Conservation (phyloP, 2,888 invertebrate genomes). For the Netelia melanura region DNA sequence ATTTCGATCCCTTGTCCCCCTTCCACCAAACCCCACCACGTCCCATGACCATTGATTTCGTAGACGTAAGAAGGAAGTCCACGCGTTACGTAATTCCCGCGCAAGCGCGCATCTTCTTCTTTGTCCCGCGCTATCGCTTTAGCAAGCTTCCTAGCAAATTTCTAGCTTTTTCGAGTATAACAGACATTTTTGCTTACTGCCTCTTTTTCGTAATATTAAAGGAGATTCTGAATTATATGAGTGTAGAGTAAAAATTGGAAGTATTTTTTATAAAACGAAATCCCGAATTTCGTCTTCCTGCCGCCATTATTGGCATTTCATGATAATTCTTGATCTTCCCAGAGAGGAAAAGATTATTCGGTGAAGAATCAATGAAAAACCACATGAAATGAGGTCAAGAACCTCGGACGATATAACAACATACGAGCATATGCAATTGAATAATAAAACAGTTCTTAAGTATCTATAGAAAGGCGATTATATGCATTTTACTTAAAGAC, state of each 20-base stretch:
- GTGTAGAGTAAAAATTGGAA: not conserved
- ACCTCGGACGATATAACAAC: conserved; percentile 3
- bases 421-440: not conserved
- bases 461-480: not conserved
- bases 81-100: conserved; percentile 60
- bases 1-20: conserved; percentile 66
- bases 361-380: conserved; percentile 20
- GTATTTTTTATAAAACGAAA: not conserved
- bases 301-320: not conserved
- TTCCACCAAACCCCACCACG: conserved; percentile 44
- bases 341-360: not conserved
- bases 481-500: conserved; percentile 10
- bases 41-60: conserved; percentile 66
- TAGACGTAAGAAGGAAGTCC: not conserved
- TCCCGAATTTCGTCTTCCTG: not conserved
- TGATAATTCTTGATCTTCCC: not conserved
- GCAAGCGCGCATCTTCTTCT: conserved; percentile 55
- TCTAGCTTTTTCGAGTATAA: not conserved
- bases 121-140: conserved; percentile 17
- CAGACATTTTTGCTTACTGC: not conserved
- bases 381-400: conserved; percentile 1
- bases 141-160: not conserved
- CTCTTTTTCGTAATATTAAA: not conserved
- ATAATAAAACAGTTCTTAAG: not conserved
- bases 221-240: not conserved